phyloP scores from a whole-genome alignment of 2,113 vertebrate genomes.

The Plestiodon gilberti region DNA sequence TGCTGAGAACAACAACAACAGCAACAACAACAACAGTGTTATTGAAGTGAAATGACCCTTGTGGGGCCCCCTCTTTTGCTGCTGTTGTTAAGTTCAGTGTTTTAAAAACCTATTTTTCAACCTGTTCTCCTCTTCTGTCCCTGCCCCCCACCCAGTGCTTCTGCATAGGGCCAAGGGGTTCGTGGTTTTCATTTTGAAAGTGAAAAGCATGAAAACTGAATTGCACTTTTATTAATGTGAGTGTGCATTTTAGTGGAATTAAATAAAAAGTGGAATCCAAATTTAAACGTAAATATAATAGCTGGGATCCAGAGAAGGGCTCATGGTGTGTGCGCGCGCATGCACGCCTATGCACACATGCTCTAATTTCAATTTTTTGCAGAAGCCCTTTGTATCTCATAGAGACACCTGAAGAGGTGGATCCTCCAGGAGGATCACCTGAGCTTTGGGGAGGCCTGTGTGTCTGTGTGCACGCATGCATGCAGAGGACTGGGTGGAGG shows the following conservation, averaged over 20 bases:
- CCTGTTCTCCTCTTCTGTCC: background rate
- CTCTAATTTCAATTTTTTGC: background rate
- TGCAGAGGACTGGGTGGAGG: background rate
- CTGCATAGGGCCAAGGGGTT: background rate
- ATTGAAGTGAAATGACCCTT: background rate
- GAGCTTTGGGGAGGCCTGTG: background rate
- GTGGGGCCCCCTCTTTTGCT: background rate
- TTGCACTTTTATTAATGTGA: too few species aligned
- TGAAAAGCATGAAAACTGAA: too few species aligned
- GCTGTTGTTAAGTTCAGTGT: background rate
- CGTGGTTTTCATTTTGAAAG: background rate
- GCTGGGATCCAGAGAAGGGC: background rate
- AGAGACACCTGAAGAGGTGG: too few species aligned
- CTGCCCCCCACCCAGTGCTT: background rate
- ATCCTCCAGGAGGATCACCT: background rate
- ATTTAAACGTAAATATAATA: background rate
- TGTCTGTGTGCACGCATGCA: background rate
- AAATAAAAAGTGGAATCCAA: too few species aligned
- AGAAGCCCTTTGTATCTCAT: background rate
- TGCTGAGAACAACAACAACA: background rate
- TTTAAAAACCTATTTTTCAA: background rate
- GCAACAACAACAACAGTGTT: too few species aligned
- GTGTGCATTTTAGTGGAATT: too few species aligned
- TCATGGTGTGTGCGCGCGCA: background rate
- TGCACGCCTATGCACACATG: too few species aligned